These are phyloP conservation scores for Lacanobia oleracea DNA, from an alignment of 2,888 invertebrate species.

Conservation along the genomic window DNA sequence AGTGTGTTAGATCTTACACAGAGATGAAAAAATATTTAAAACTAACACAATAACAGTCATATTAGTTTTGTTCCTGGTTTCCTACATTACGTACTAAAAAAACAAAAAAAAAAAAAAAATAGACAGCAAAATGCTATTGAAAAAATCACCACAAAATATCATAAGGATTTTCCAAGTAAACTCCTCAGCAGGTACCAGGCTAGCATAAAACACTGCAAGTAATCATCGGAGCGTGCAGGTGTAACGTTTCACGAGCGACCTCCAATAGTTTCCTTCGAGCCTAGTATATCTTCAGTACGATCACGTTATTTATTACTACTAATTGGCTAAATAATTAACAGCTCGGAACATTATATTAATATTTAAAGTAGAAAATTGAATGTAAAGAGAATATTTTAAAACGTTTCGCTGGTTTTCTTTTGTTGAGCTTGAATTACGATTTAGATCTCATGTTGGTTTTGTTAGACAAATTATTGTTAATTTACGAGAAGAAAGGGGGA, in stretches of 20 bases:
- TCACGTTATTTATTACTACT: conserved; percentile 28
- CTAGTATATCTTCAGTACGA: conserved; percentile 7
- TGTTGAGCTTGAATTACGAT: background rate
- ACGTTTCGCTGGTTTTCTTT: background rate
- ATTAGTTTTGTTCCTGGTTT: too few relatives aligned
- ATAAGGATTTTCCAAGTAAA: conserved; percentile 1
- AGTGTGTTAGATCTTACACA: too few relatives aligned
- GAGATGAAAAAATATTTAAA: too few relatives aligned
- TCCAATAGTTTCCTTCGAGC: conserved; percentile 55
- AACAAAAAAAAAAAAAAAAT: too few relatives aligned
- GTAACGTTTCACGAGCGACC: conserved; percentile 59
- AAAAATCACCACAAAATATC: background rate
- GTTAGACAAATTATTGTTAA: too few relatives aligned
- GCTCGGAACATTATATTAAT: background rate
- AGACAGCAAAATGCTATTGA: too few relatives aligned
- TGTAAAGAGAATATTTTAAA: background rate
- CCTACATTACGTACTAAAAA: too few relatives aligned
- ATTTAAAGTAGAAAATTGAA: conserved; percentile 2
- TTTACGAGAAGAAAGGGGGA: background rate
- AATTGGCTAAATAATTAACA: conserved; percentile 34
- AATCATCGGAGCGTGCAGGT: conserved; percentile 49
- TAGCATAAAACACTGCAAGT: conserved; percentile 41
- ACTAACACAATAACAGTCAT: too few relatives aligned
- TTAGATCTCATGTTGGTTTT: background rate
- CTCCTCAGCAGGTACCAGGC: conserved; percentile 30